Evolutionary conservation across 2,888 invertebrate species (phyloP), one percentile per base, ranked within the genome.

Genomic region (Drosophila pseudotalamancana): DNA sequence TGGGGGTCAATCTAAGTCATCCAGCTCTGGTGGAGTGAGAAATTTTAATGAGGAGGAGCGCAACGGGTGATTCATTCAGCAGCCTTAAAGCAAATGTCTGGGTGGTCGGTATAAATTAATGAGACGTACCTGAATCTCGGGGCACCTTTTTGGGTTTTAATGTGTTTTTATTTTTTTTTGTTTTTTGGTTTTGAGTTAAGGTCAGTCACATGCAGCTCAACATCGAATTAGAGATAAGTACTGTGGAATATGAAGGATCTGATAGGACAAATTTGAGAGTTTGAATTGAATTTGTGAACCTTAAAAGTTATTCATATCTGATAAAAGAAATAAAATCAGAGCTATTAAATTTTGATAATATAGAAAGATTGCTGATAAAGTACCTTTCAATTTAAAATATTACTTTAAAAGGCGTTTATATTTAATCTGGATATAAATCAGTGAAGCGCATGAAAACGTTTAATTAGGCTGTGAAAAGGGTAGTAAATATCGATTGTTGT

Each of bases 181-280:
- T 25, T 56, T 45, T 50, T 45, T 27, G 56, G 32, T 66, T 56
- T 18, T 19, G 8, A 25, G 19, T 45, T 21, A 31, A 29, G 61
- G 70, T 66, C 70, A 66, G 27, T 69, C 42, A 51, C 66, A 66
- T 48, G 29, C 12, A 11, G 29, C 43, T 8, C 31, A 31, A 42
- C n/a, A 9, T 12, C n/a, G 2, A 27, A 12, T 25, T 49, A 4
- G n/a, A n/a, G 14, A n/a, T 16, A 23, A 21, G 25, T 12, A 31
- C 19, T 35, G 55, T n/a, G n/a, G n/a, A n/a, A n/a, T n/a, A n/a
- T n/a, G n/a, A n/a, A n/a, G n/a, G n/a, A n/a, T n/a, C n/a, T n/a
- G n/a, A n/a, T n/a, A n/a, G n/a, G n/a, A n/a, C n/a, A 34, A 16
- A n/a, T 51, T 8, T 0, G 8, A 18, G 14, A 14, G 14, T 8